phyloP scores from a whole-genome alignment of 1,140 invertebrate species.

The Stegodyphus dumicola region DNA sequence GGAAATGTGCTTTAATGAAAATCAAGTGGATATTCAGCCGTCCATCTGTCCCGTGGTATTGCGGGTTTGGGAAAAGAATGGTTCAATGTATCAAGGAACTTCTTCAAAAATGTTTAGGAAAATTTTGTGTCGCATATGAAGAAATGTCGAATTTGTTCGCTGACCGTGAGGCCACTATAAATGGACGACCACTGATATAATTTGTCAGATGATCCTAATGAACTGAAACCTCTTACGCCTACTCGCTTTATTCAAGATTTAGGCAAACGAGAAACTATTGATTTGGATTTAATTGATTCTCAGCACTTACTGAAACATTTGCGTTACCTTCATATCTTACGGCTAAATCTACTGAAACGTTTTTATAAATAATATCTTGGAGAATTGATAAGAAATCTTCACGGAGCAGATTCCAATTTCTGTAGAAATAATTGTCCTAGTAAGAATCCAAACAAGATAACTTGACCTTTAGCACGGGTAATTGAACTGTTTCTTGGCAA shows the following conservation, averaged over 20 bases:
- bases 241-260: slow-evolving; percentile 11
- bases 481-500: too few species aligned
- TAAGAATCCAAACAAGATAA: too few species aligned
- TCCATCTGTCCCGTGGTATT: slow-evolving; percentile 19
- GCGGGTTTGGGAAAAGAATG: slow-evolving; percentile 13
- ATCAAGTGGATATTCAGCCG: slow-evolving; percentile 17
- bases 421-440: too few species aligned
- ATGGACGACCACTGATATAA: background rate
- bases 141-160: background rate
- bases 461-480: too few species aligned
- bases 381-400: too few species aligned
- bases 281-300: slow-evolving; percentile 23
- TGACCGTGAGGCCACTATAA: slow-evolving; percentile 10
- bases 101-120: slow-evolving; percentile 11
- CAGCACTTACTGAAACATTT: slow-evolving; percentile 15
- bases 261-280: background rate
- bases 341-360: slow-evolving; percentile 9
- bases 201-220: background rate
- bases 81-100: slow-evolving; percentile 19
- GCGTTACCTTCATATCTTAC: slow-evolving; percentile 5
- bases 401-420: too few species aligned
- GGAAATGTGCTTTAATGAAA: background rate
- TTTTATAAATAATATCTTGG: slow-evolving; percentile 10
- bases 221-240: background rate
- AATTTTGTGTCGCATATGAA: background rate